Base-by-base conservation (phyloP, 2,113 vertebrate species). In the Illadopsis cleaveri region DNA sequence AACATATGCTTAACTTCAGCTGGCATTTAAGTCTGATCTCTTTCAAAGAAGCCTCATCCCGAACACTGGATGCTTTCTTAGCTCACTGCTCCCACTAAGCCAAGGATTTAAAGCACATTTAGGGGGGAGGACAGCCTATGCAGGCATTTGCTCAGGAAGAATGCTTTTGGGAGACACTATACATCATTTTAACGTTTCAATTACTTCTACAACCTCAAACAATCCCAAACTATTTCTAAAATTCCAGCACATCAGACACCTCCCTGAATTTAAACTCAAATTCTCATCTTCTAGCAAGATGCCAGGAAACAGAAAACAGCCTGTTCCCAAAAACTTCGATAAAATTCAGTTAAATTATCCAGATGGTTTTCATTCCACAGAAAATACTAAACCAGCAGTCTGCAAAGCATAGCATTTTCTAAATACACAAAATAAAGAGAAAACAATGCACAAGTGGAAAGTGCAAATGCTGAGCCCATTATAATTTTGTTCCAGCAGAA, bases 301-400 rank as follows among this genome's bases (percentile, higher is more conserved):
- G n/a, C 27, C 65, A 76, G 50, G 72, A 92, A 94, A 96, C 83
- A 96, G 79, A 92, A 87, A 62, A 94, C 30, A 64, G 70, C 6
- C 30, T 93, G 71, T 90, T 94, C 76, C 71, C 75, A 44, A 82
- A 93, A 91, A 66, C 75, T 85, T 92, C 0, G 1, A 87, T 88
- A 94, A 92, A 95, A 96, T 92, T 87, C 81, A 70, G 85, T 89
- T 77, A 96, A 96, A 96, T 96, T 89, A 90, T 40, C 93, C 93
- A 97, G 90, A 96, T 97, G 77, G 83, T 95, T 97, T 93, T 91
- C 94, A 95, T 97, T 98, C 96, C 93, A 94, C 58, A 92, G 93
- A 95, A 97, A 94, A 93, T 47, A 94, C 92, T 64, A 93, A 93
- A 81, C 57, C 78, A 96, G 94, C 96, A 93, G 79, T 94, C 97